Base-by-base conservation (phyloP, 2,113 vertebrate genomes). In the Sturnira hondurensis region DNA sequence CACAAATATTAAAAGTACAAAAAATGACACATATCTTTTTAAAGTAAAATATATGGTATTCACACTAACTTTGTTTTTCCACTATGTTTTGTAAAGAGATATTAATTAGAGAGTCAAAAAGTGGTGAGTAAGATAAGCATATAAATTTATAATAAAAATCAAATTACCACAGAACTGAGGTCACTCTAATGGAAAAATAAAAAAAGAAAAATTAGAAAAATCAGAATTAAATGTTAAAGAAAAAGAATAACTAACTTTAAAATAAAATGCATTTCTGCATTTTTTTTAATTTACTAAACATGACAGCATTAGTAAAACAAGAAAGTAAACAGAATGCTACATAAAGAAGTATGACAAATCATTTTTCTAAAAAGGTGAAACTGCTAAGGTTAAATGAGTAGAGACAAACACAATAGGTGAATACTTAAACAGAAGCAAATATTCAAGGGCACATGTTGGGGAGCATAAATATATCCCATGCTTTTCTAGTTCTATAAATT, bases 101-200 rank as follows among this genome's bases (percentile, higher is more conserved):
- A 98, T 98, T 97, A 98, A 97, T 96, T 98, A 98, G 98, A 97
- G 97, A 81, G 45, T 98, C 93, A 98, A 98, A 97, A 97, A 98
- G 95, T 97, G 97, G 96, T 97, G 83, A 97, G 98, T 98, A 98
- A 98, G 98, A 98, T 98, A 98, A 98, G 98, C 98, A 98, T 98
- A 98, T 95, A 90, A 98, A 98, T 99, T 98, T 98, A 98, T 98
- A 98, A 99, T 99, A 99, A 99, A 98, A 99, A 99, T 99, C 98
- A 99, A 99, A 99, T 99, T 99, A 99, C 99, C 99, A 99, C 99
- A 99, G 99, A 99, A 99, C 99, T 99, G 99, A 99, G 99, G 99
- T 99, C 99, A 99, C 99, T 99, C 99, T 99, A 99, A 99, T 99
- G 99, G 99, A 99, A 99, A 99, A 99, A 99, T 99, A 56, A 99